Evolutionary conservation across 35 echinoderm and acorn worm genomes (phyloP).

Genomic region (Ophioderma brevispina): DNA sequence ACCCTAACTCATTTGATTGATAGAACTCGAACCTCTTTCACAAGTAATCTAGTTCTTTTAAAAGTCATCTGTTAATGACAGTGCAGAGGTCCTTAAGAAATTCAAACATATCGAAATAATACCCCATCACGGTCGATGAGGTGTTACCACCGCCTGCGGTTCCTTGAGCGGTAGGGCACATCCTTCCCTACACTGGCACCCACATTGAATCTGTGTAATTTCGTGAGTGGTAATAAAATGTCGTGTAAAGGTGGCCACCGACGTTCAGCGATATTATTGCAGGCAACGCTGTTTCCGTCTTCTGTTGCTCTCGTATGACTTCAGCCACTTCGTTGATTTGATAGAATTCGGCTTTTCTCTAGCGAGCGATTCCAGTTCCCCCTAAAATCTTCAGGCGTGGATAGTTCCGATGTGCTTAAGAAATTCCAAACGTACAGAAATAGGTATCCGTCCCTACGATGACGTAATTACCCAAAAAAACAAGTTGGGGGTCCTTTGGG

Average conservation of each 20-base stretch:
- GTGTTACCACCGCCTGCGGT: constrained; percentile 36
- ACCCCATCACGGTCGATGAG: constrained; percentile 69
- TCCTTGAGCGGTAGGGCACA: constrained; percentile 11
- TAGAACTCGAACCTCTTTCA: background rate
- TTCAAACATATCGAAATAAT: constrained; percentile 68
- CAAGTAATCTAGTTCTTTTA: constrained; percentile 57
- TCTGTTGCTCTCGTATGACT: background rate
- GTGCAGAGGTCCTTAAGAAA: constrained; percentile 45
- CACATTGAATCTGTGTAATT: constrained; percentile 44
- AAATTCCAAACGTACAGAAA: constrained; percentile 46
- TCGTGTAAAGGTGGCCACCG: constrained; percentile 15
- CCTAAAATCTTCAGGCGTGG: constrained; percentile 18
- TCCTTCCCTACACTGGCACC: constrained; percentile 61
- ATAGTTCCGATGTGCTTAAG: constrained; percentile 26
- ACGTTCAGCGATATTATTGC: constrained; percentile 31
- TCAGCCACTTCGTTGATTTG: constrained; percentile 36
- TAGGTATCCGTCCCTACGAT: constrained; percentile 27
- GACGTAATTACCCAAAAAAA: constrained; percentile 54
- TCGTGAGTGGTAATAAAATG: background rate
- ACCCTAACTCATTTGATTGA: background rate
- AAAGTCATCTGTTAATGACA: constrained; percentile 67
- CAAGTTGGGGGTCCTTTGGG: constrained; percentile 24
- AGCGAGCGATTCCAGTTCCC: constrained; percentile 23
- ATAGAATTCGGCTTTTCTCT: constrained; percentile 37
- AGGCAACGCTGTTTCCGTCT: background rate